These are phyloP conservation scores for Zaprionus vittiger DNA, from an alignment of 1,140 invertebrate species.

Conservation along the genomic window DNA sequence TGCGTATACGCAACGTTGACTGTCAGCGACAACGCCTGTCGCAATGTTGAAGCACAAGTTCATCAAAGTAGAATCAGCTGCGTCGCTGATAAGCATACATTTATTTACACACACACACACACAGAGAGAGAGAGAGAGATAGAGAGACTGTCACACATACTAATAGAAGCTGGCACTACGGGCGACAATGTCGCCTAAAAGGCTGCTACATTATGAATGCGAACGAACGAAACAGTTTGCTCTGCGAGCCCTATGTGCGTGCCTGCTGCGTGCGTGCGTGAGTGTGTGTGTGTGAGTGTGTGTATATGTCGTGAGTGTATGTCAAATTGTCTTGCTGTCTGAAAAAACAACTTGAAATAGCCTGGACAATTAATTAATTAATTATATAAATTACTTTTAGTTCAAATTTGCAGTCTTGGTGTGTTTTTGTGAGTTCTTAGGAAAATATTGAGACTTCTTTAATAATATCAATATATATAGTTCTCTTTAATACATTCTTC, in stretches of 20 bases:
- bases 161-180: constrained; percentile 10
- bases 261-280: constrained; percentile 9
- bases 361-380: too few species aligned
- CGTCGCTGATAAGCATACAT: constrained; percentile 65
- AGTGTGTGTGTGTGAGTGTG: not conserved
- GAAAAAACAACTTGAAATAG: not conserved
- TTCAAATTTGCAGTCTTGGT: too few species aligned
- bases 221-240: not conserved
- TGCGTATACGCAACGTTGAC: constrained; percentile 59
- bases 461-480: too few species aligned
- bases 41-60: constrained; percentile 56
- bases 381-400: too few species aligned
- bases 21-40: constrained; percentile 19
- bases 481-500: too few species aligned
- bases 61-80: constrained; percentile 78
- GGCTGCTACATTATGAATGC: constrained; percentile 59
- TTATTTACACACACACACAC: constrained; percentile 37
- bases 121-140: not conserved
- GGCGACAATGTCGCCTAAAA: constrained; percentile 54
- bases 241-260: constrained; percentile 5
- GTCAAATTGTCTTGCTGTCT: not conserved
- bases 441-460: too few species aligned
- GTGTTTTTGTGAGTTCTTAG: too few species aligned
- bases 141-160: not conserved
- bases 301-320: not conserved